Conservation (phyloP, 2,113 vertebrate species). For the Neogobius melanostomus region DNA sequence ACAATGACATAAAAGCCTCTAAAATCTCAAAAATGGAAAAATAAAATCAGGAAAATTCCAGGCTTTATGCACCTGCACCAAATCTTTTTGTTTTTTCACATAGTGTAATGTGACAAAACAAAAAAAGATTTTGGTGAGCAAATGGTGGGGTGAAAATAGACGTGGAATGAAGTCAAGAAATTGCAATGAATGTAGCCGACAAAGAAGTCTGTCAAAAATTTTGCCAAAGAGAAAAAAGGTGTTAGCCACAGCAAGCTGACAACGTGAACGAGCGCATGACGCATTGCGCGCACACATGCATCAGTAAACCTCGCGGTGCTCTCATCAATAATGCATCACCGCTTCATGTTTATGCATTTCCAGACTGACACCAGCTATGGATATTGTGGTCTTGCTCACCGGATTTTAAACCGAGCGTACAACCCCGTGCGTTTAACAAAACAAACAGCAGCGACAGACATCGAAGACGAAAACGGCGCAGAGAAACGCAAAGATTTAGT, state of each 20-base stretch:
- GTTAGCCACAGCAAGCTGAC: conserved; percentile 23
- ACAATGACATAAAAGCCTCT: too few relatives aligned
- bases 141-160: neutral
- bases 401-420: conserved; percentile 2
- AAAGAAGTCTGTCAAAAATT: conserved; percentile 8
- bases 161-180: neutral
- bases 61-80: too few relatives aligned
- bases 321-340: conserved; percentile 90
- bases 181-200: neutral
- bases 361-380: conserved; percentile 65
- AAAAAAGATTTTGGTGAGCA: too few relatives aligned
- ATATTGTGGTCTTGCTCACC: conserved; percentile 36
- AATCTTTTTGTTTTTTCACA: too few relatives aligned
- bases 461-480: conserved; percentile 36
- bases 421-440: conserved; percentile 28
- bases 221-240: conserved; percentile 10
- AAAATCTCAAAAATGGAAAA: too few relatives aligned
- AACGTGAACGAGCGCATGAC: conserved; percentile 20
- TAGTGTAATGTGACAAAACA: too few relatives aligned
- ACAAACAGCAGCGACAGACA: conserved; percentile 41
- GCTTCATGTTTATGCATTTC: conserved; percentile 87
- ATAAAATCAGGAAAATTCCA: too few relatives aligned
- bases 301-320: conserved; percentile 58
- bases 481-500: conserved; percentile 43
- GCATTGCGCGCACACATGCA: conserved; percentile 32